Evolutionary conservation across 2,888 invertebrate genomes (phyloP).

Genomic region (Biston betularia): DNA sequence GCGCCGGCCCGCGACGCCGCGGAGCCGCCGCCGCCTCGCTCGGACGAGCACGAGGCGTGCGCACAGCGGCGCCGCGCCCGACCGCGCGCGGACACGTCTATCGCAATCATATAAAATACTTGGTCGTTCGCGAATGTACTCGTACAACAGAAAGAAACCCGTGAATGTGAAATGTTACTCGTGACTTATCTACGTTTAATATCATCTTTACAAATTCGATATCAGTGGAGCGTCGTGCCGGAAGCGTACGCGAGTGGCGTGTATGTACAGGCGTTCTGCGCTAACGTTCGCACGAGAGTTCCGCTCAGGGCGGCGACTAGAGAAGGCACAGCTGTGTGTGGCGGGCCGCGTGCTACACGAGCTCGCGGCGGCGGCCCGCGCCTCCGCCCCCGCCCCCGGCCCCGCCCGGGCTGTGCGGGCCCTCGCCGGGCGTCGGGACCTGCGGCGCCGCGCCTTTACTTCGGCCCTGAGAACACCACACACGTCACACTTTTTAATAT

Average conservation of each 20-base stretch:
- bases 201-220: constrained; percentile 53
- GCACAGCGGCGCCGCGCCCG: neutral
- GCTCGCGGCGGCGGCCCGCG: constrained; percentile 61
- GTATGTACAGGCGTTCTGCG: constrained; percentile 15
- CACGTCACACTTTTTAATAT: neutral
- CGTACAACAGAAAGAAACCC: constrained; percentile 43
- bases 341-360: constrained; percentile 52
- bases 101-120: constrained; percentile 57
- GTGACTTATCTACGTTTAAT: constrained; percentile 44
- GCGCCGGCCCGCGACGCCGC: no score
- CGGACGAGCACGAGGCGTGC: no score
- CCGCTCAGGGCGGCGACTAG: constrained; percentile 26
- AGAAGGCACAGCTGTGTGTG: constrained; percentile 39
- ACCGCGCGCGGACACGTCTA: constrained; percentile 20
- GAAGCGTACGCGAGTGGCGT: constrained; percentile 38
- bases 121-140: constrained; percentile 57
- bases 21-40: no score
- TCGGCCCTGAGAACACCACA: constrained; percentile 62
- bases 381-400: constrained; percentile 62
- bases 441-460: constrained; percentile 75
- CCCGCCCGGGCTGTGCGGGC: constrained; percentile 39
- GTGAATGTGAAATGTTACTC: constrained; percentile 49
- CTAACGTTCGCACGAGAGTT: constrained; percentile 17
- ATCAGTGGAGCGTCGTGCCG: constrained; percentile 29
- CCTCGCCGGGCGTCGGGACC: constrained; percentile 64